phyloP scores from a whole-genome alignment of 2,797 vertebrate species.

The Lepidocolaptes lacrymiger region DNA sequence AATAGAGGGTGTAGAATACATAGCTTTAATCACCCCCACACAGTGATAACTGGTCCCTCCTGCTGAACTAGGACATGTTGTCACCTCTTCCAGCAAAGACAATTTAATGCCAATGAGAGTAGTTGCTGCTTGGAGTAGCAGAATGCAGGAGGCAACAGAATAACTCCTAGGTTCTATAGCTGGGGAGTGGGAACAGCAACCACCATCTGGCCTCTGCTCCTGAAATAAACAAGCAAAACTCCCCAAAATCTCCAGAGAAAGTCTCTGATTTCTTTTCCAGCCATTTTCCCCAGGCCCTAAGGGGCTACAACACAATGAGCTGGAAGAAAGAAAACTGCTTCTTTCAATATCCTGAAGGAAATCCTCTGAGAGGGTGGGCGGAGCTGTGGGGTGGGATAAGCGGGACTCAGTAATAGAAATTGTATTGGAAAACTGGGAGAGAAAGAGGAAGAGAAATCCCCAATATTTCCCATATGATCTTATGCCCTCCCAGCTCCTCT shows the following conservation, averaged over 20 bases:
- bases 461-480: too few species aligned
- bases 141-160: not conserved
- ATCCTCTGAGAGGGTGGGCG: not conserved
- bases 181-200: not conserved
- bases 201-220: not conserved
- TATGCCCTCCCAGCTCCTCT: not conserved
- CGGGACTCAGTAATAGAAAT: not conserved
- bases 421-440: not conserved
- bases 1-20: too few species aligned
- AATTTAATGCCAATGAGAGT: not conserved
- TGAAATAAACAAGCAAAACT: not conserved
- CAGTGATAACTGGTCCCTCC: too few species aligned
- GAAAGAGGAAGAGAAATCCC: not conserved
- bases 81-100: not conserved
- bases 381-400: not conserved
- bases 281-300: not conserved
- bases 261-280: not conserved
- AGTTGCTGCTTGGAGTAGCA: not conserved
- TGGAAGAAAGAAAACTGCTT: not conserved
- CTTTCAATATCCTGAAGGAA: not conserved
- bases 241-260: not conserved
- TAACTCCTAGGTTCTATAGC: not conserved
- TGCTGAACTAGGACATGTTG: too few species aligned
- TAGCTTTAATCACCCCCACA: too few species aligned
- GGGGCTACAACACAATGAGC: not conserved